Conservation (phyloP, 2,888 invertebrate species). For the Cheilosia urbana region DNA sequence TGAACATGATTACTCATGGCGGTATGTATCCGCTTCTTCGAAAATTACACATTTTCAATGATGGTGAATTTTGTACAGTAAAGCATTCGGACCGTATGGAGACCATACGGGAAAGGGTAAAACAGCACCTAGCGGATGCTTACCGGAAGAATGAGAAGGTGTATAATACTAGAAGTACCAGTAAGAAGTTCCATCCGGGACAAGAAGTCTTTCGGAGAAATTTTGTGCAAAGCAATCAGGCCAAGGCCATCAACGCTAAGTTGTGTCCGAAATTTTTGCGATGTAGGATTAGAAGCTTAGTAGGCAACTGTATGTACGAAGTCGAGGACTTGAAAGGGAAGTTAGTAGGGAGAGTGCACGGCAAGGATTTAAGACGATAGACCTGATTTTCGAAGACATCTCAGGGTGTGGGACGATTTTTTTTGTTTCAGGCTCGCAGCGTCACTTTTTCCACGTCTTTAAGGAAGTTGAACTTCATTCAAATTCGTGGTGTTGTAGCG, state of each 20-base stretch:
- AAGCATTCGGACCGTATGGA: neutral
- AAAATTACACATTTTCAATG: neutral
- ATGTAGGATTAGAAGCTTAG: neutral
- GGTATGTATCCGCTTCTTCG: neutral
- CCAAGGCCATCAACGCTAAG: neutral
- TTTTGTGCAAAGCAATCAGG: conserved; percentile 3
- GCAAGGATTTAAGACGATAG: conserved; percentile 4
- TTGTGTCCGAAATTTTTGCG: conserved; percentile 15
- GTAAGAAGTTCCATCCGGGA: neutral
- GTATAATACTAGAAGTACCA: neutral
- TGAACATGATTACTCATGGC: neutral
- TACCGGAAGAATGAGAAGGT: neutral
- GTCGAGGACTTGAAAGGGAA: conserved; percentile 8
- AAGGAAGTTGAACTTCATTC: neutral
- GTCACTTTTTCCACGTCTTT: neutral
- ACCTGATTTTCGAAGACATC: neutral
- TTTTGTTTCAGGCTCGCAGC: neutral
- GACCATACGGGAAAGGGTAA: neutral
- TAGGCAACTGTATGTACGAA: conserved; percentile 13
- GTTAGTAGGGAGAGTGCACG: neutral
- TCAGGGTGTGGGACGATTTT: neutral
- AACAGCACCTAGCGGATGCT: neutral
- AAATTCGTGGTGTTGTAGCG: neutral
- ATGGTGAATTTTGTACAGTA: neutral
- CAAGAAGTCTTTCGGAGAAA: conserved; percentile 9